Percentiles rank a stretch among this genome's conserved stretches.
Conservation (phyloP, 2,797 vertebrate genomes). For the Macrochelys suwanniensis region DNA sequence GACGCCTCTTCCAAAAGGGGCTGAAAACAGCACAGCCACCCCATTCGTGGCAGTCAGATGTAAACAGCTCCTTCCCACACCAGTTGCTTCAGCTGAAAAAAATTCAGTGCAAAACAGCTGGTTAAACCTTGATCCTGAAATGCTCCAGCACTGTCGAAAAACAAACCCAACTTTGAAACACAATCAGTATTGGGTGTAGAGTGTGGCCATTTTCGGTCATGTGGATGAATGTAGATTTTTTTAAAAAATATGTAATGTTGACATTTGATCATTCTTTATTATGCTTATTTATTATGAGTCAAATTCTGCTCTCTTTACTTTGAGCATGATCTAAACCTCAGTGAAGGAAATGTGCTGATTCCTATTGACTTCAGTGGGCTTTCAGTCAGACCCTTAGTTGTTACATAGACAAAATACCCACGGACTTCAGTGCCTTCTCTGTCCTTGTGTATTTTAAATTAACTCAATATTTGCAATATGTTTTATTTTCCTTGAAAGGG, state of each 20-base stretch:
- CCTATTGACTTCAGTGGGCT: neutral
- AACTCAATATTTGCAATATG: neutral
- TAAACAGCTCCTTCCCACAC: conserved; percentile 41
- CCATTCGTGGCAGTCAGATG: conserved; percentile 63
- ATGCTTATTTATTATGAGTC: neutral
- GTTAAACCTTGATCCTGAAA: conserved; percentile 82
- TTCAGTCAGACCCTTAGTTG: neutral
- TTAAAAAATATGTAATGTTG: neutral
- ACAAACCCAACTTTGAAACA: conserved; percentile 86
- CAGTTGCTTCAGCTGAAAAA: conserved; percentile 62
- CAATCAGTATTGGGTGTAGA: conserved; percentile 93
- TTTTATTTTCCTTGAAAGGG: neutral
- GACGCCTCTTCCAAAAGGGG: conserved; percentile 84
- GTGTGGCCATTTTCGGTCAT: neutral
- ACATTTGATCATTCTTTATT: neutral
- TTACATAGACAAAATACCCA: neutral
- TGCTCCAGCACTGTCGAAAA: conserved; percentile 84
- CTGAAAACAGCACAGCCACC: conserved; percentile 71
- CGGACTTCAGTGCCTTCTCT: neutral
- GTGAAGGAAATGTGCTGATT: neutral
- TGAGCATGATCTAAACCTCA: neutral
- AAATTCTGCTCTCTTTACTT: neutral
- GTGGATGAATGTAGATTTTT: neutral
- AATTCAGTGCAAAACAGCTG: conserved; percentile 80
- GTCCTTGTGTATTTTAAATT: neutral